Conservation (phyloP, 2,113 vertebrate genomes). For the Eira barbara region DNA sequence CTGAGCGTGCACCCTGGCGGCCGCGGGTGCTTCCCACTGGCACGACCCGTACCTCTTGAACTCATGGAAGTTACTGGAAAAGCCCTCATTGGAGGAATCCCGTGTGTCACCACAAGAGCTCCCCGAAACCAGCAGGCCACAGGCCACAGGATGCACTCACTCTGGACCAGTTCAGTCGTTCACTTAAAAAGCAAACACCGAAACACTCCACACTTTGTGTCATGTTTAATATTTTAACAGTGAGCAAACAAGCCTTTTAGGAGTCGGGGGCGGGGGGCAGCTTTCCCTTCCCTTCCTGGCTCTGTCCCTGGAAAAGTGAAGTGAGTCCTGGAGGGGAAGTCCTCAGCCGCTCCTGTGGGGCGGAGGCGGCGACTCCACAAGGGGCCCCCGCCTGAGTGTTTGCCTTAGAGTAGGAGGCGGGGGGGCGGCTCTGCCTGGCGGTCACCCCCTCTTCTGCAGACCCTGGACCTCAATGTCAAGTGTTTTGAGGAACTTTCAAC, state of each 20-base stretch:
- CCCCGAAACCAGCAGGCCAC: conserved; percentile 27
- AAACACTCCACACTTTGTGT: neutral
- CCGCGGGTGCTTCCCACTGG: fast-evolving
- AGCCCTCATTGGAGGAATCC: neutral
- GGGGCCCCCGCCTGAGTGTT: neutral
- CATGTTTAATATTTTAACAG: conserved; percentile 51
- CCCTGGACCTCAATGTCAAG: neutral
- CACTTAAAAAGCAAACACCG: conserved; percentile 50
- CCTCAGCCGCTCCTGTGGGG: neutral
- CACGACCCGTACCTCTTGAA: neutral
- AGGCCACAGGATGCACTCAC: neutral
- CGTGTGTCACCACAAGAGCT: neutral
- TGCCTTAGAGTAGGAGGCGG: neutral
- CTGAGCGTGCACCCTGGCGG: fast-evolving
- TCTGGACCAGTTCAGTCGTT: neutral
- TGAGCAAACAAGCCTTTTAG: conserved; percentile 40
- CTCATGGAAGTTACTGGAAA: neutral
- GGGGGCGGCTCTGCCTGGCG: neutral
- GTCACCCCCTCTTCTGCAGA: neutral
- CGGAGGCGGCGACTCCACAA: neutral
- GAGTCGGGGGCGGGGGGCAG: too few relatives aligned
- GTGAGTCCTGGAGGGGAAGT: neutral
- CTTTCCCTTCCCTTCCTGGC: neutral
- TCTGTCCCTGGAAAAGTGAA: neutral
- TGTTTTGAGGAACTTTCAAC: conserved; percentile 34